phyloP scores from a whole-genome alignment of 2,113 vertebrate genomes.

The Corvus hawaiiensis region DNA sequence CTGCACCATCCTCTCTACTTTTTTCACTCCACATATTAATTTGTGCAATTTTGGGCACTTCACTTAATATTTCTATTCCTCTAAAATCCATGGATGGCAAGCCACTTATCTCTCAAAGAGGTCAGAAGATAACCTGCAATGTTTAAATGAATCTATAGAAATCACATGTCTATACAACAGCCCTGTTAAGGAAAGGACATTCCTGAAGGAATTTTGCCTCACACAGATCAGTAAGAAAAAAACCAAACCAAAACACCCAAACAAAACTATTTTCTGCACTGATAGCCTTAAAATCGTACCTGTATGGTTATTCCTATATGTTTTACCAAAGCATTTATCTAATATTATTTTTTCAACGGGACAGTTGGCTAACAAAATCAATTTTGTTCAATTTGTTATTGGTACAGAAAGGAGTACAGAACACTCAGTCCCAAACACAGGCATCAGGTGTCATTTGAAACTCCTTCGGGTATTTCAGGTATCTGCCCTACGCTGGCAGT shows the following conservation, averaged over 20 bases:
- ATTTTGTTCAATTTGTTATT: not conserved
- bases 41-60: not conserved
- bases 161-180: not conserved
- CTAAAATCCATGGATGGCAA: not conserved
- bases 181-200: not conserved
- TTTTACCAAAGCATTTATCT: not conserved
- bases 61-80: not conserved
- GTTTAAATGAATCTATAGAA: not conserved
- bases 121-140: not conserved
- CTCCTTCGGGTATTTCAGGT: not conserved
- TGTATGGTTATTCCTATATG: not conserved
- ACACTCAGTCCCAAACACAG: constrained; percentile 4
- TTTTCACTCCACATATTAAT: not conserved
- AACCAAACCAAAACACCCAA: fast-evolving
- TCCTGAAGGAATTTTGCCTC: not conserved
- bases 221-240: not conserved
- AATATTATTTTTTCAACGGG: not conserved
- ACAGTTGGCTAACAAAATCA: not conserved
- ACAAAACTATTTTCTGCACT: not conserved
- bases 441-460: constrained; percentile 9
- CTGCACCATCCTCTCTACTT: not conserved
- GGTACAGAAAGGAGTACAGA: not conserved
- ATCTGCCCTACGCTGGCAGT: not conserved
- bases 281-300: not conserved
- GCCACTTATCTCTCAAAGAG: not conserved